Base-by-base conservation (phyloP, 2,888 invertebrate species). In the Cactoblastis cactorum region DNA sequence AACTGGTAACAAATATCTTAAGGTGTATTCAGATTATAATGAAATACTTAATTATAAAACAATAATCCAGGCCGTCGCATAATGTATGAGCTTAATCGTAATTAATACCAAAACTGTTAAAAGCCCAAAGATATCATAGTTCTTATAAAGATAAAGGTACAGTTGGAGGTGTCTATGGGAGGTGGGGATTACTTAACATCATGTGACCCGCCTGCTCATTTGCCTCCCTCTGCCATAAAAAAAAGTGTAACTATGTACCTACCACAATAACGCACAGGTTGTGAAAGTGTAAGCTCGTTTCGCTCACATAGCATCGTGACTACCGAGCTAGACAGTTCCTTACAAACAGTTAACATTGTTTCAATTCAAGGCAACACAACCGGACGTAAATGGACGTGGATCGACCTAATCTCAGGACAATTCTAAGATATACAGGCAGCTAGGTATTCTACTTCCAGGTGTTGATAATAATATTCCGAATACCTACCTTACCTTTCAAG, bases 291-390 rank as follows among this genome's bases (percentile, higher is more conserved):
- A 6, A 28, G 1, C 28, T 39, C 3, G 33, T 41, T 39, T 47
- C 35, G 37, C 17, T 17, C n/a, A 32, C 0, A 4, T 9, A 50
- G n/a, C n/a, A 22, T 17, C 35, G 14, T 24, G 24, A 22, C 33
- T 33, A 35, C 24, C 53, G 58, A 61, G 55, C 56, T 59, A 57
- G 62, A 68, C 63, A 62, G 66, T 65, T 61, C 53, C 55, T 59
- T 60, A 50, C 54, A 56, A 37, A 61, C 67, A 66, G 66, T 61
- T 61, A 63, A 52, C 58, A 65, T 63, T 57, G 55, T 59, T 54
- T 58, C 33, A 56, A 61, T 61, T 57, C 74, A 75, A 75, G 76
- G 74, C 53, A 58, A 74, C 49, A 58, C 51, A 65, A 58, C 66
- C 72, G 77, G 75, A 74, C 57, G 52, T 49, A 52, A 56, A 62